Conservation (phyloP, 2,888 invertebrate genomes). For the Amphipyra berbera region DNA sequence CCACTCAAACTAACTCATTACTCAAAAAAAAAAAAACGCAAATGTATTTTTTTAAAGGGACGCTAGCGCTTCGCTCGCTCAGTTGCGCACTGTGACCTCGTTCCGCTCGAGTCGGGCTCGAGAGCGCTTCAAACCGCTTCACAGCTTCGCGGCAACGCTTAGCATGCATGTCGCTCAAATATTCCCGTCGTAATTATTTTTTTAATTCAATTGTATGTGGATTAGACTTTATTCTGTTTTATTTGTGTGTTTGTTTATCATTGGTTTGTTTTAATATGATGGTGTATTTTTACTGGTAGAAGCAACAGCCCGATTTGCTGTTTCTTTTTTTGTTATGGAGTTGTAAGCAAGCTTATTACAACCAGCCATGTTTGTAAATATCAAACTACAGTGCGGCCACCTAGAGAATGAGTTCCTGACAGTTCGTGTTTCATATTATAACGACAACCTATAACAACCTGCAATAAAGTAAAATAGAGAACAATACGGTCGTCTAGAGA, state of each 20-base stretch:
- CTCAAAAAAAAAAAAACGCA: conserved; percentile 44
- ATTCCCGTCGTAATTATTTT: conserved; percentile 55
- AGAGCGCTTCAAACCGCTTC: conserved; percentile 59
- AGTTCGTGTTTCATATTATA: too few relatives aligned
- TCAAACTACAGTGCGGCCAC: too few relatives aligned
- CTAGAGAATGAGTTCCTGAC: too few relatives aligned
- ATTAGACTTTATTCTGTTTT: conserved; percentile 23
- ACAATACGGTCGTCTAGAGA: too few relatives aligned
- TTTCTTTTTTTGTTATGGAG: too few relatives aligned
- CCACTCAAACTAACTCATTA: conserved; percentile 55
- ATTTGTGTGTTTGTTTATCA: conserved; percentile 2
- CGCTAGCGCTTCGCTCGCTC: conserved; percentile 51
- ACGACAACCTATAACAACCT: too few relatives aligned
- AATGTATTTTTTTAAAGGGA: conserved; percentile 40
- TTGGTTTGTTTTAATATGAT: background rate
- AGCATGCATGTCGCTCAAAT: conserved; percentile 57
- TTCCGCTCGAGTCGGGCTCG: conserved; percentile 57
- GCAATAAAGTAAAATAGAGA: too few relatives aligned
- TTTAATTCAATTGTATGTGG: conserved; percentile 47
- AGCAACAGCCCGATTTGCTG: background rate
- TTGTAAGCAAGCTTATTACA: too few relatives aligned
- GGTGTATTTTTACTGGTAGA: background rate
- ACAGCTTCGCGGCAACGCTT: conserved; percentile 54
- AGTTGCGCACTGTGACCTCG: conserved; percentile 59
- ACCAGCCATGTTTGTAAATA: too few relatives aligned